These are phyloP conservation scores for Tetranychus cinnabarinus DNA, from an alignment of 1,140 invertebrate genomes.

Conservation along the genomic window DNA sequence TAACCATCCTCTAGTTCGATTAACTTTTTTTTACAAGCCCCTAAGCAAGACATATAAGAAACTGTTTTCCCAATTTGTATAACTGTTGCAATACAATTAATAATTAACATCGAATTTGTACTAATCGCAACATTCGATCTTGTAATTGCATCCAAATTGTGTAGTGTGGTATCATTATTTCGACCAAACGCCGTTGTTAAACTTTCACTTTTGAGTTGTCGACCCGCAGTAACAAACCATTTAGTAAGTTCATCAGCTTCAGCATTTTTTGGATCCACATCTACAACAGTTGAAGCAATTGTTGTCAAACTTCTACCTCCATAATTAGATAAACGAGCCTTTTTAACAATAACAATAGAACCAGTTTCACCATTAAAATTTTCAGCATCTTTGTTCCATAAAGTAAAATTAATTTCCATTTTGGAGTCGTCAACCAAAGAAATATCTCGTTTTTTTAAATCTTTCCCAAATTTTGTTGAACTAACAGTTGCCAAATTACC, in stretches of 20 bases:
- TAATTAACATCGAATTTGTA: too few relatives aligned
- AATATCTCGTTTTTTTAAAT: conserved; percentile 71
- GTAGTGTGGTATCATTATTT: too few relatives aligned
- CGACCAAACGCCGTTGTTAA: too few relatives aligned
- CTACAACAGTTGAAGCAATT: conserved; percentile 19
- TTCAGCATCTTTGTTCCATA: conserved; percentile 40
- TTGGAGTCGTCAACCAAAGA: conserved; percentile 60
- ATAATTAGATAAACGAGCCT: conserved; percentile 44
- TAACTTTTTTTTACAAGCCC: too few relatives aligned
- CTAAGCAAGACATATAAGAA: too few relatives aligned
- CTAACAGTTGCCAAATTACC: conserved; percentile 47
- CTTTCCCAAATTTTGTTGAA: conserved; percentile 43
- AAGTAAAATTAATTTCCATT: conserved; percentile 37
- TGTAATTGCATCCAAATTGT: too few relatives aligned
- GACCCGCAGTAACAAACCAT: too few relatives aligned
- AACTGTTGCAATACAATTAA: too few relatives aligned
- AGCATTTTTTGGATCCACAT: conserved; percentile 63
- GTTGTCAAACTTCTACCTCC: conserved; percentile 28
- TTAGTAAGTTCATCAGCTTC: conserved; percentile 48
- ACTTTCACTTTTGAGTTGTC: too few relatives aligned
- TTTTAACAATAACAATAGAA: conserved; percentile 61
- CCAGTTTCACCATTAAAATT: conserved; percentile 47
- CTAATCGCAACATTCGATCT: too few relatives aligned
- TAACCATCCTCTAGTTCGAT: too few relatives aligned
- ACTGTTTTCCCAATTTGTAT: too few relatives aligned